These are phyloP conservation scores for Sturmia bella DNA, from an alignment of 2,888 invertebrate genomes.

Conservation along the genomic window DNA sequence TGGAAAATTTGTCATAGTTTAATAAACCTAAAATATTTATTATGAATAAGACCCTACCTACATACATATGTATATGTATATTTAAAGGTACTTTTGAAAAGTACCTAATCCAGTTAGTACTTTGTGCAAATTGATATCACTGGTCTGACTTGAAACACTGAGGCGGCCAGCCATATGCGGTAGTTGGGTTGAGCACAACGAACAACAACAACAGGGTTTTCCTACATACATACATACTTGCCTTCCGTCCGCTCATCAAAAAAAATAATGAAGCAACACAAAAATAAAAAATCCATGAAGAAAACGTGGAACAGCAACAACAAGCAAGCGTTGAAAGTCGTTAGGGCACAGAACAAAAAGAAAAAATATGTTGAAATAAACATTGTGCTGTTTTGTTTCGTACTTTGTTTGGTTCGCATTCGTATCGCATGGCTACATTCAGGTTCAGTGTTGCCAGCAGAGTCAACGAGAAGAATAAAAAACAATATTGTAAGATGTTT, in stretches of 20 bases:
- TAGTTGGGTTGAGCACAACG: conserved; percentile 52
- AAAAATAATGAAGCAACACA: conserved; percentile 28
- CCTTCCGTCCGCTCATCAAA: conserved; percentile 61
- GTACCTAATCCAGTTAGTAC: not conserved
- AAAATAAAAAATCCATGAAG: conserved; percentile 17
- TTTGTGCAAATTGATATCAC: not conserved
- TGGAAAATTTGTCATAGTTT: too few relatives aligned
- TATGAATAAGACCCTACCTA: too few relatives aligned
- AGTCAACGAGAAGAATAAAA: too few relatives aligned
- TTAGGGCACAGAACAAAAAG: conserved; percentile 47
- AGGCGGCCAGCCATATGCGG: conserved; percentile 65
- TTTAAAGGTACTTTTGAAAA: conserved; percentile 1
- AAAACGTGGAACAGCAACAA: conserved; percentile 31
- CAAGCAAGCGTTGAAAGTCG: conserved; percentile 50
- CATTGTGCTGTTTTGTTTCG: conserved; percentile 27
- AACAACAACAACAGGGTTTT: conserved; percentile 44
- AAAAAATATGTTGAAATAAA: conserved; percentile 37
- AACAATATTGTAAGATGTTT: too few relatives aligned
- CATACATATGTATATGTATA: too few relatives aligned
- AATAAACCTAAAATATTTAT: too few relatives aligned
- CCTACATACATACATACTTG: conserved; percentile 59
- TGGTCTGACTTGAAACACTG: not conserved
- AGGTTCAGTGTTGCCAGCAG: too few relatives aligned
- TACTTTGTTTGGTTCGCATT: conserved; percentile 44
- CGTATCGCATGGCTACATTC: conserved; percentile 35